Conservation (phyloP, 2,797 vertebrate genomes). For the Bradypodion pumilum region DNA sequence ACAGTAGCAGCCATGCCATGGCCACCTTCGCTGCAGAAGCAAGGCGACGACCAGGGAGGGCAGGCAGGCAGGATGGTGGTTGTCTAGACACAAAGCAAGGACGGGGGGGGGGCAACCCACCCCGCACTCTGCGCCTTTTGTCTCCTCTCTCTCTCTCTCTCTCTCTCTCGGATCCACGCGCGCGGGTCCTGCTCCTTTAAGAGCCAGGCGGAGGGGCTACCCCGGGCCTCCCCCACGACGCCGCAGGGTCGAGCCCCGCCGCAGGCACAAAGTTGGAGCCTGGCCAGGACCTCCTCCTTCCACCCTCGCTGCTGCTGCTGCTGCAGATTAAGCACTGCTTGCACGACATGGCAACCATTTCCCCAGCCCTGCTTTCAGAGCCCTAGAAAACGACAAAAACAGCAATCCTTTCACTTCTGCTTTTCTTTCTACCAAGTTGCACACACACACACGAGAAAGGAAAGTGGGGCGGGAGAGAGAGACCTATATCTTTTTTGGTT, state of each 20-base stretch:
- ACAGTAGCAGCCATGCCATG: no score
- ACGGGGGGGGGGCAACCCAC: constrained; percentile 18
- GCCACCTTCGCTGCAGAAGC: not conserved
- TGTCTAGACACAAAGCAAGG: constrained; percentile 52
- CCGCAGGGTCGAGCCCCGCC: constrained; percentile 17
- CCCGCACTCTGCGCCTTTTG: constrained; percentile 55
- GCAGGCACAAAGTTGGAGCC: constrained; percentile 49
- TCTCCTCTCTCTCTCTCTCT: constrained; percentile 48
- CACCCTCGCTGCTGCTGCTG: constrained; percentile 34
- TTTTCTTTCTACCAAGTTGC: constrained; percentile 23
- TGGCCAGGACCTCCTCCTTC: constrained; percentile 48
- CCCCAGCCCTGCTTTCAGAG: not conserved
- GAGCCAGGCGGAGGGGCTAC: not conserved
- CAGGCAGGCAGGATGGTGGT: no score
- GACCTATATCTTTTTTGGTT: constrained; percentile 21
- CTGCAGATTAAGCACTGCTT: constrained; percentile 56
- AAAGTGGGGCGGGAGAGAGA: not conserved
- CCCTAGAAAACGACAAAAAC: no score
- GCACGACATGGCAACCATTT: constrained; percentile 65
- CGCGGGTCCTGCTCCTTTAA: constrained; percentile 12
- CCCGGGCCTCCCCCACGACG: not conserved
- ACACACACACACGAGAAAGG: not conserved
- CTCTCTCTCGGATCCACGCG: not conserved
- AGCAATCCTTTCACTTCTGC: not conserved
- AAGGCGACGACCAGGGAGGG: no score